Base-by-base conservation (phyloP, 92 coral and sea anemone genomes). In the Heteractis magnifica region DNA sequence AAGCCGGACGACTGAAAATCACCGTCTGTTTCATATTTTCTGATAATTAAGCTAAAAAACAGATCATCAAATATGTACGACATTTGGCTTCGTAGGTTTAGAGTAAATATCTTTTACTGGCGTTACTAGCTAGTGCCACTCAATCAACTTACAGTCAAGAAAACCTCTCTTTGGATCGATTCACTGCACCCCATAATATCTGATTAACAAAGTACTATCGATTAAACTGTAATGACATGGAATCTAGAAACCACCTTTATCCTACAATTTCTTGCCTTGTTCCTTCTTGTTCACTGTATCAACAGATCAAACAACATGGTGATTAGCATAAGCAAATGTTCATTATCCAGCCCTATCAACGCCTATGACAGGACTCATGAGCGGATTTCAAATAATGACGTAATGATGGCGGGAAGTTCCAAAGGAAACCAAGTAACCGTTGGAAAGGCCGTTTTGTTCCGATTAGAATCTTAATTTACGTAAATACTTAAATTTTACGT, bases 121-220 rank as follows among this genome's bases (percentile, higher is more conserved):
- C 10, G 26, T 19, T 59, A 59, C 1, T 19, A 59, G 19, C 65
- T 62, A 18, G 21, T 18, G 70, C n/a, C 26, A 62, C 5, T 15
- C 10, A 79, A 50, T 14, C 16, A 65, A 81, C 84, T 81, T 70
- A 81, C 84, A 70, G 65, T 50, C 23, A 81, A 11, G 77, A 64
- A 68, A 51, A 53, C 84, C 4, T 71, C 84, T 19, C 77, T 70
- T 21, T 81, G 84, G 84, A 81, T 81, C 4, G 84, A 81, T 50
- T 65, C 84, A 15, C 84, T 81, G 65, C 84, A 81, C 76, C 84
- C 84, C 84, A 81, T 81, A 12, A 16, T 21, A 26, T n/a, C 55
- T 10, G 9, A 58, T 50, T 50, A 80, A 51, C 83, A 53, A 79
- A 60, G 41, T 74, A 49, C 14, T 15, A 18, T n/a, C 21, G 23